Evolutionary conservation across 2,888 invertebrate species (phyloP).

Genomic region (Blastobasis lacticolella): DNA sequence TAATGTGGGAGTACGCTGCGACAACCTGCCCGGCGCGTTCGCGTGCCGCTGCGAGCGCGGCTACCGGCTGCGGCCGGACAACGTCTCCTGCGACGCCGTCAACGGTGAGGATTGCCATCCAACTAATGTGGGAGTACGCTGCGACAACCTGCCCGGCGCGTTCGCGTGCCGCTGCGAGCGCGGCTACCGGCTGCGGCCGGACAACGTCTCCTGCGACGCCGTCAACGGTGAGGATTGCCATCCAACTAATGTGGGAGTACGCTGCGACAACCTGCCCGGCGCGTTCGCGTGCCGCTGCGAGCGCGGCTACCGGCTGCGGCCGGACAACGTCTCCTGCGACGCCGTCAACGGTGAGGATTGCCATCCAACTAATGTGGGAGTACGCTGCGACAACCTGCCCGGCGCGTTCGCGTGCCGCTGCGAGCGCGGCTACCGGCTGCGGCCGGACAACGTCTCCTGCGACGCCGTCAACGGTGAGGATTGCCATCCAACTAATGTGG

Average conservation of each 20-base stretch:
- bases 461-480: slow-evolving; percentile 79
- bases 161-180: slow-evolving; percentile 82
- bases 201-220: slow-evolving; percentile 77
- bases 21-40: slow-evolving; percentile 79
- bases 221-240: slow-evolving; percentile 82
- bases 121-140: too few species aligned
- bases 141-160: slow-evolving; percentile 78
- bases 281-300: slow-evolving; percentile 83
- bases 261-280: slow-evolving; percentile 80
- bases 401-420: slow-evolving; percentile 84
- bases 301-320: slow-evolving; percentile 76
- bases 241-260: too few species aligned
- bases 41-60: slow-evolving; percentile 84
- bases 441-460: slow-evolving; percentile 74
- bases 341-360: slow-evolving; percentile 83
- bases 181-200: slow-evolving; percentile 76
- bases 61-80: slow-evolving; percentile 70
- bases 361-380: too few species aligned
- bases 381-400: too few species aligned
- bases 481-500: too few species aligned
- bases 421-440: slow-evolving; percentile 78
- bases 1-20: too few species aligned
- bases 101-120: too few species aligned
- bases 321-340: slow-evolving; percentile 74
- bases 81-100: slow-evolving; percentile 77